Percentiles rank a stretch among this genome's conserved stretches.
phyloP scores from a whole-genome alignment of 2,797 vertebrate genomes.

The Sebastes melanostomus region DNA sequence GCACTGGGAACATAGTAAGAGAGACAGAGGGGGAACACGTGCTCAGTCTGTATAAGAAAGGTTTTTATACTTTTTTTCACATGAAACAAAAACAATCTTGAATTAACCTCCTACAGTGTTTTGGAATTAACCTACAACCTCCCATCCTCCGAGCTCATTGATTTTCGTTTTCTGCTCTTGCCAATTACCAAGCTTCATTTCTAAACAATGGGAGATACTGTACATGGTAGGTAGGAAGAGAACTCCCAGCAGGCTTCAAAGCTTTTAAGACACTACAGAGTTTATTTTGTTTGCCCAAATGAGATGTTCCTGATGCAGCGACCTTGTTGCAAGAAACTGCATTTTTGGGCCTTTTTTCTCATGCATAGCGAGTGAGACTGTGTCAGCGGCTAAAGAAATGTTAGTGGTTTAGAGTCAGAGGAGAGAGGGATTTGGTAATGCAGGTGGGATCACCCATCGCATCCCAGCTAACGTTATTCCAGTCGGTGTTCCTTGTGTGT shows the following conservation, averaged over 20 bases:
- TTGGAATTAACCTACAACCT: not conserved
- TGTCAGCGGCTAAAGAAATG: not conserved
- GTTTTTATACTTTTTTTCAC: not conserved
- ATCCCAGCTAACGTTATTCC: not conserved
- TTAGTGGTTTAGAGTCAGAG: not conserved
- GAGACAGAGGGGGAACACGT: not conserved
- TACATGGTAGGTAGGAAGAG: not conserved
- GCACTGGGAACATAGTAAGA: conserved; percentile 3
- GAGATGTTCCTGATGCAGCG: not conserved
- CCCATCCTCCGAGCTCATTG: not conserved
- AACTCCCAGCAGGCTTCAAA: not conserved
- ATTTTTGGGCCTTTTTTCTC: not conserved
- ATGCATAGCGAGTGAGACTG: not conserved
- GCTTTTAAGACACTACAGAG: not conserved
- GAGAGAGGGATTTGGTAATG: not conserved
- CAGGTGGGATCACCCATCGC: not conserved
- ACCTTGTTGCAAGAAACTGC: not conserved
- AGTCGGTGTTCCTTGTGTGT: not conserved
- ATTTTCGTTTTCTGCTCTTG: conserved; percentile 9
- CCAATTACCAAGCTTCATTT: not conserved
- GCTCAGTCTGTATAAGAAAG: not conserved
- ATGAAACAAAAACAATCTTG: not conserved
- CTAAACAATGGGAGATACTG: not conserved
- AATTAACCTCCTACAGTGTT: not conserved
- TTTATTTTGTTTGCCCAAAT: not conserved